A percentile compares a stretch with the other conserved stretches of the same genome.
phyloP scores from a whole-genome alignment of 1,140 invertebrate genomes.

The Drosophila kikkawai region DNA sequence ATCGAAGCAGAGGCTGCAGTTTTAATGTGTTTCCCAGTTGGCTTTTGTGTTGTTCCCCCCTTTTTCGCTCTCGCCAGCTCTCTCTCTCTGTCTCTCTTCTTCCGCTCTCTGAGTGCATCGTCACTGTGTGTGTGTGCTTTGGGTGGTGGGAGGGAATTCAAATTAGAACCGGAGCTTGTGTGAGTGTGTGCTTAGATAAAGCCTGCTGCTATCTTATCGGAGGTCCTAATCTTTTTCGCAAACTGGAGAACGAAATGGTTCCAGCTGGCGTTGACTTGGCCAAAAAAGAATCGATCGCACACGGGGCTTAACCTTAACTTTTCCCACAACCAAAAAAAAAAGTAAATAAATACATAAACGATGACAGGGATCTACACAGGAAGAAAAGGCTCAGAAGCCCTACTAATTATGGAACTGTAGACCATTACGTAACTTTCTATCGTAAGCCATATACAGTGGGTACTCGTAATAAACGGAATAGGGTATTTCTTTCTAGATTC shows the following conservation, averaged over 20 bases:
- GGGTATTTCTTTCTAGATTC: neutral
- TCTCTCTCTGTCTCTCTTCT: neutral
- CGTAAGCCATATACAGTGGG: neutral
- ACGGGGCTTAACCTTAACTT: constrained; percentile 12
- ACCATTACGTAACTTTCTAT: neutral
- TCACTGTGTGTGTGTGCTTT: neutral
- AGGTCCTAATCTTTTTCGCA: constrained; percentile 50
- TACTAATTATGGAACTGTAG: neutral
- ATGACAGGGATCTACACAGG: constrained; percentile 17
- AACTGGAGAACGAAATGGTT: constrained; percentile 22
- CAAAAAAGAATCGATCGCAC: constrained; percentile 23
- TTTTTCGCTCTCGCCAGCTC: neutral
- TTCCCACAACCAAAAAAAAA: constrained; percentile 8
- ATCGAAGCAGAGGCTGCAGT: constrained; percentile 32
- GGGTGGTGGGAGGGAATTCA: constrained; percentile 18
- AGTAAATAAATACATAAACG: constrained; percentile 16
- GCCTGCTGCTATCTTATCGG: constrained; percentile 37
- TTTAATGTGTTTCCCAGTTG: constrained; percentile 40
- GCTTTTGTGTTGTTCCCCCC: constrained; percentile 1
- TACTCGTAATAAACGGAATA: neutral
- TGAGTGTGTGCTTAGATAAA: constrained; percentile 25
- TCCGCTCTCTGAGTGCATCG: constrained; percentile 10
- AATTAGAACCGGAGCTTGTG: constrained; percentile 11
- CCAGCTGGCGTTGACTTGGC: constrained; percentile 22
- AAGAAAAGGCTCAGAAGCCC: constrained; percentile 11